A percentile compares a stretch with the other conserved stretches of the same genome.
These are phyloP conservation scores for Cotesia vestalis DNA, from an alignment of 1,140 invertebrate genomes.

Conservation along the genomic window DNA sequence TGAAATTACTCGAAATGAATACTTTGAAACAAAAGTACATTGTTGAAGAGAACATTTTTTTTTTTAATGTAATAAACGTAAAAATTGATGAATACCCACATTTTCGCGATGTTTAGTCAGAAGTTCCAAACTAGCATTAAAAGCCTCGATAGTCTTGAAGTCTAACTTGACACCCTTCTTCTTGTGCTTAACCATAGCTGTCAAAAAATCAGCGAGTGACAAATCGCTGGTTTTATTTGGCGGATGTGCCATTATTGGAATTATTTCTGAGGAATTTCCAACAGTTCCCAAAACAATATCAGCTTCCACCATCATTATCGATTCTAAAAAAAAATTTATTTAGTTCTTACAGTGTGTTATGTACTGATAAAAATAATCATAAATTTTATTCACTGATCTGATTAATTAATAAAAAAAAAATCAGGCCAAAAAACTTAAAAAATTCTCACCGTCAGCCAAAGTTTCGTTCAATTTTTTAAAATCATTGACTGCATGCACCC, in stretches of 20 bases:
- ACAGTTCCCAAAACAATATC: slow-evolving; percentile 80
- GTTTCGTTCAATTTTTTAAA: slow-evolving; percentile 70
- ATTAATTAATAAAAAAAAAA: neutral
- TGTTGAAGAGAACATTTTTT: too few species aligned
- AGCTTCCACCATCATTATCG: slow-evolving; percentile 86
- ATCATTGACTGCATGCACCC: slow-evolving; percentile 86
- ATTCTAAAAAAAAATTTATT: slow-evolving; percentile 59
- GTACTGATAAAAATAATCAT: neutral
- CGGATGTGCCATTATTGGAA: slow-evolving; percentile 89
- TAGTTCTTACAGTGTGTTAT: too few species aligned
- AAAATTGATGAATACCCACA: slow-evolving; percentile 52
- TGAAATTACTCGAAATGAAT: too few species aligned
- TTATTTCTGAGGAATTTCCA: slow-evolving; percentile 47
- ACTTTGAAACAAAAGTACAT: too few species aligned
- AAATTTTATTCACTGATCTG: neutral
- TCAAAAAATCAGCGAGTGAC: slow-evolving; percentile 78
- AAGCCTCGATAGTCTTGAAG: slow-evolving; percentile 84
- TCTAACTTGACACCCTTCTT: slow-evolving; percentile 86
- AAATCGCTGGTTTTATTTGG: slow-evolving; percentile 79
- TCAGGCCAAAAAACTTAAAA: neutral
- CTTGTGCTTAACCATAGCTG: slow-evolving; percentile 66
- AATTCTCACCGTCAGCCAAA: slow-evolving; percentile 65
- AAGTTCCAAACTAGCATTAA: slow-evolving; percentile 72
- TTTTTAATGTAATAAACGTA: neutral
- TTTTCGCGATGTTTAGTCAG: slow-evolving; percentile 62